These are phyloP conservation scores for Columba guinea DNA, from an alignment of 2,797 vertebrate species.

Conservation along the genomic window DNA sequence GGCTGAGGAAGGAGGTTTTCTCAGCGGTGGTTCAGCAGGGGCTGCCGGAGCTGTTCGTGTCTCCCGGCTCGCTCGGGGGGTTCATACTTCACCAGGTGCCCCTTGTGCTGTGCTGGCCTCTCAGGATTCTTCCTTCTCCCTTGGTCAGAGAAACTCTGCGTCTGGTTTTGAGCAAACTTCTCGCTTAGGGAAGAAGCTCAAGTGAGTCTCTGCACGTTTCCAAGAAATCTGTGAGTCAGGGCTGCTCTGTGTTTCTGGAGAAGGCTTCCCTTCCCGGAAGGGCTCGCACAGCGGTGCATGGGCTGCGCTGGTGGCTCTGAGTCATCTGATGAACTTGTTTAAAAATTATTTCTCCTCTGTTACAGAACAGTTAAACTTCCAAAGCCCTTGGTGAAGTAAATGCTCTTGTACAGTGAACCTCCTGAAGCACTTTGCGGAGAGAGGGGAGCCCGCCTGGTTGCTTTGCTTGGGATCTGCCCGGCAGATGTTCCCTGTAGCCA, in stretches of 20 bases:
- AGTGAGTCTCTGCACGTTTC: not conserved
- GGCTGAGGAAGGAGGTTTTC: not conserved
- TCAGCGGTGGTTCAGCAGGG: not conserved
- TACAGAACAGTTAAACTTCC: not conserved
- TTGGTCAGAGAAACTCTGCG: not conserved
- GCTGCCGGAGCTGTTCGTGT: not conserved
- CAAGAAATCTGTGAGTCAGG: conserved; percentile 50
- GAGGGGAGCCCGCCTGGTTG: not conserved
- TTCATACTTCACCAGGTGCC: not conserved
- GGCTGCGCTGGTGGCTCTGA: not conserved
- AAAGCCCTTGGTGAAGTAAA: not conserved
- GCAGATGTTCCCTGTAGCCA: not conserved
- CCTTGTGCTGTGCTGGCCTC: rapidly evolving
- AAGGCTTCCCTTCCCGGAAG: conserved; percentile 41
- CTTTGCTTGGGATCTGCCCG: not conserved
- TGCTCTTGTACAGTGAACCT: not conserved
- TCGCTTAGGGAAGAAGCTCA: not conserved
- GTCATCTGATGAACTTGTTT: not conserved
- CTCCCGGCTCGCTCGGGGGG: rapidly evolving
- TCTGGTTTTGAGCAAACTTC: not conserved
- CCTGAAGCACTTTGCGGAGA: not conserved
- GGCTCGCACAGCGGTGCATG: not conserved
- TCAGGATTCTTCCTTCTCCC: not conserved
- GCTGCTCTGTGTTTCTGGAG: conserved; percentile 24
- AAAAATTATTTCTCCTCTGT: not conserved